Evolutionary conservation across 2,113 vertebrate species (phyloP), one percentile per base, ranked within the genome.

Genomic region (Ariopsis seemanni): DNA sequence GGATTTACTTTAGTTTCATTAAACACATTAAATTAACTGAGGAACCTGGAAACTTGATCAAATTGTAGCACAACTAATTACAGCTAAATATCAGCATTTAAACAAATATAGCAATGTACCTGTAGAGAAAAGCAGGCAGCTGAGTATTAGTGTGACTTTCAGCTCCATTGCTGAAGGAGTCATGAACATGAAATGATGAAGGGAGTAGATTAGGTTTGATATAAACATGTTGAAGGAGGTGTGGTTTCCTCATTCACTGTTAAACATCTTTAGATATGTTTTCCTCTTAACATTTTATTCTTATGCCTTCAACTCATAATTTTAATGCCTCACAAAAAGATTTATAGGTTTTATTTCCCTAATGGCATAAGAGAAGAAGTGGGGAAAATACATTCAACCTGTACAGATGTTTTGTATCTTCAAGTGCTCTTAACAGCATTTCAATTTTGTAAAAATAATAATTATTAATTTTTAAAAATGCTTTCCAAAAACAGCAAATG

Each of bases 101-200:
- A 52, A n/a, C 1, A 8, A 77, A n/a, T 42, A 22, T 18, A 0
- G 52, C 2, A 77, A 22, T 52, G 74, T 52, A 77, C 74, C 74
- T 77, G 74, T n/a, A 25, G 74, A 77, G 74, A 77, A 77, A n/a
- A 77, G 20, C 74, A 77, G 48, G 48, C 74, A 77, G 74, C 22
- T 77, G 74, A 52, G 22, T 14, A 77, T 77, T 22, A 77, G 74
- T 6, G 74, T 52, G 20, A 77, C 48, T 48, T 52, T 10, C 20
- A 52, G 74, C 22, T 77, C 74, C 74, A 77, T 77, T 52, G 48
- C 22, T 77, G 74, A 77, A 77, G 20, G 48, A 75, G 9, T 77
- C 74, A 52, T n/a, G 74, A 50, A 52, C 9, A 48, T 1, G 5
- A 75, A 77, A 0, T 52, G 74, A 52, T 52, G 74, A 10, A 75